These are phyloP conservation scores for Cyanoliseus patagonus DNA, from an alignment of 2,113 vertebrate species.

Conservation along the genomic window DNA sequence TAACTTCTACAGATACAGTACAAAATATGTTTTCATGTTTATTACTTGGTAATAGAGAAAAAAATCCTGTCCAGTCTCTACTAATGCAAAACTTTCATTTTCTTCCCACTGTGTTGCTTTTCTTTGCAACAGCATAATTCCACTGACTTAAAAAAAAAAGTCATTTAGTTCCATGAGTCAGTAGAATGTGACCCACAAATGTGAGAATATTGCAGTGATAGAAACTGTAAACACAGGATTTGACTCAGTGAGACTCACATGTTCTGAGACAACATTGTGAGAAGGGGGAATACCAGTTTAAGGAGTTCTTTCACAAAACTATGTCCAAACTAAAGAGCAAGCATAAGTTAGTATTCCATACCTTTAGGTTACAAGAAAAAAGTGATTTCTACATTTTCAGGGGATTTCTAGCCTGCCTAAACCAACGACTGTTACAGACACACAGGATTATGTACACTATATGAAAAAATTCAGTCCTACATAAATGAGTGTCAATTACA, in stretches of 20 bases:
- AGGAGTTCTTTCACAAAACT: conserved; percentile 7
- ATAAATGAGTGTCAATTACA: neutral
- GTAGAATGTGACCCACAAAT: neutral
- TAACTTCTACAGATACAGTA: conserved; percentile 1
- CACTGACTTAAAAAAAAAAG: neutral
- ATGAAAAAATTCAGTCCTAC: conserved; percentile 3
- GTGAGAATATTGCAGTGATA: conserved; percentile 29
- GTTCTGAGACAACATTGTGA: neutral
- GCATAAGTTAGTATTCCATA: neutral
- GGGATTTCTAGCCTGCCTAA: conserved; percentile 26
- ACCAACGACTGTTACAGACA: conserved; percentile 4
- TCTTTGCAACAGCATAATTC: neutral
- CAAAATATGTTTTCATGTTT: conserved; percentile 39
- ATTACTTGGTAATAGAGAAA: conserved; percentile 66
- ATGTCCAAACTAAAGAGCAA: neutral
- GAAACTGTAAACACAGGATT: conserved; percentile 40
- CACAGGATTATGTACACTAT: conserved; percentile 64
- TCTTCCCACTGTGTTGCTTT: neutral
- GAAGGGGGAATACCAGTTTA: neutral
- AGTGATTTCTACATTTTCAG: conserved; percentile 33
- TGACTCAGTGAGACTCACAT: neutral
- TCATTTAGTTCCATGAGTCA: neutral
- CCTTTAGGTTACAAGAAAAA: conserved; percentile 29
- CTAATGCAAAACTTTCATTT: neutral
- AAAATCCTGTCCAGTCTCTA: conserved; percentile 49